These are phyloP conservation scores for Rhincodon typus DNA, from an alignment of 2,797 vertebrate genomes.

Conservation along the genomic window DNA sequence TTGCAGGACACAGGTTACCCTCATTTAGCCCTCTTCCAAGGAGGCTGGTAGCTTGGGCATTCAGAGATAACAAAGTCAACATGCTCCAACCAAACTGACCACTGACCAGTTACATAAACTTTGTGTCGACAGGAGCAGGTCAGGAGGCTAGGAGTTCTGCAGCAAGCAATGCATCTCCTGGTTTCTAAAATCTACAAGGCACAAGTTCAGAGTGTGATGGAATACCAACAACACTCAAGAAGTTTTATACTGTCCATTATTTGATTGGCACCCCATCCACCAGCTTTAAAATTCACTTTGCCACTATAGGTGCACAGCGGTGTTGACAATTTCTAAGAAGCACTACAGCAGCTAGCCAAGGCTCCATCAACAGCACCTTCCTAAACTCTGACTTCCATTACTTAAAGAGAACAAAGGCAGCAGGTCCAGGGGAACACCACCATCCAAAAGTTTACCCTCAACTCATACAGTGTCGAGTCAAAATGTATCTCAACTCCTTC, in stretches of 20 bases:
- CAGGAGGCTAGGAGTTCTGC: background rate
- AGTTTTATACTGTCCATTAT: too few species aligned
- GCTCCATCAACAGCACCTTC: background rate
- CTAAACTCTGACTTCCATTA: background rate
- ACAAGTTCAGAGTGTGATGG: background rate
- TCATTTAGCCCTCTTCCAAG: background rate
- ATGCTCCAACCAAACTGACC: background rate
- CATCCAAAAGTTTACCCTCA: background rate
- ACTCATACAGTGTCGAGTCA: background rate
- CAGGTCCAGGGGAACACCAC: background rate
- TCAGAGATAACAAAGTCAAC: background rate
- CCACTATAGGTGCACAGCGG: background rate
- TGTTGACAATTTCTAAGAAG: background rate
- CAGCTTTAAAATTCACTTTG: too few species aligned
- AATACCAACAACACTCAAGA: background rate
- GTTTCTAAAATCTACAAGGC: background rate
- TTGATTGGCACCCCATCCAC: too few species aligned
- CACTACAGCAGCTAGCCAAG: background rate
- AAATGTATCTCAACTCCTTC: too few species aligned
- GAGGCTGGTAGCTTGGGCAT: background rate
- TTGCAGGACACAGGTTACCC: background rate
- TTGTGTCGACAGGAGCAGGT: background rate
- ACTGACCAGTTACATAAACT: background rate
- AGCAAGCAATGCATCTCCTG: background rate
- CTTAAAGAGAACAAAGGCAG: background rate